phyloP scores from a whole-genome alignment of 2,888 invertebrate species.

The Nasonovia ribisnigri region DNA sequence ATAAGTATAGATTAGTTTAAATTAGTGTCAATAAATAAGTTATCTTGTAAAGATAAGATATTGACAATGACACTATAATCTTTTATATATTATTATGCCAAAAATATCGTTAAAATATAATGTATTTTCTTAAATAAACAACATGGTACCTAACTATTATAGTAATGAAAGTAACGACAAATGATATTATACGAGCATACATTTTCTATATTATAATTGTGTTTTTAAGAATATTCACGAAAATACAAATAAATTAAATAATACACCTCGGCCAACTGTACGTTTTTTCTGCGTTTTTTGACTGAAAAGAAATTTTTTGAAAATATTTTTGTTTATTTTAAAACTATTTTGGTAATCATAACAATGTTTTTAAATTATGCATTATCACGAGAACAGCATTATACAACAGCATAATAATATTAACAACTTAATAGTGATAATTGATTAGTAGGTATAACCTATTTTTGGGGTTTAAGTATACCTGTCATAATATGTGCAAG shows the following conservation, averaged over 20 bases:
- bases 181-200: background rate
- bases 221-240: no score
- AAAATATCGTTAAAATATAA: background rate
- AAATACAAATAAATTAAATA: no score
- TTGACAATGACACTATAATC: background rate
- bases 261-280: no score
- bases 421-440: background rate
- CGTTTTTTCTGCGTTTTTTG: no score
- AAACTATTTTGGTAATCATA: no score
- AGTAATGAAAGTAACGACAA: background rate
- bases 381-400: background rate
- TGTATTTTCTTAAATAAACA: background rate
- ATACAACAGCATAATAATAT: no score
- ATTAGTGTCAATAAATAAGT: background rate
- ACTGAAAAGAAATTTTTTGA: no score
- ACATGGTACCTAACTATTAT: background rate
- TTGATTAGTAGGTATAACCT: background rate
- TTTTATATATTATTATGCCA: background rate
- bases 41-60: background rate
- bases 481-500: background rate
- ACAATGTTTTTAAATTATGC: background rate
- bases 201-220: no score
- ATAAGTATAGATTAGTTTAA: background rate
- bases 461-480: background rate
- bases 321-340: no score